Percentiles rank a stretch among this genome's conserved stretches.
Evolutionary conservation across 1,140 invertebrate species (phyloP).

Genomic region (Psilanteris sp.): DNA sequence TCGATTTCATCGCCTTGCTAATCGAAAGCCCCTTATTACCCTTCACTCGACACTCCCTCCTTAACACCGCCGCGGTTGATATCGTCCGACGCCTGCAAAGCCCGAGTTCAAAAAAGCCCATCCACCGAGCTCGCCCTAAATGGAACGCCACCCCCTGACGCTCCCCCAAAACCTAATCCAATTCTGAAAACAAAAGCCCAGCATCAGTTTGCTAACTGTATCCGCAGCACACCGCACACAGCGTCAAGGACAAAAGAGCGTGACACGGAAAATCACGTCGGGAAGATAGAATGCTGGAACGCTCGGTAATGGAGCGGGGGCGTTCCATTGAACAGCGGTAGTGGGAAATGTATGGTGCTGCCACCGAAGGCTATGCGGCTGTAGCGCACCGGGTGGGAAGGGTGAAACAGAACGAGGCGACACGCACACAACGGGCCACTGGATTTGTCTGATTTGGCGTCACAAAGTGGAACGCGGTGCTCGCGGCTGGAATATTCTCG

Average conservation of each 20-base stretch:
- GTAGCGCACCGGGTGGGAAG: slow-evolving; percentile 63
- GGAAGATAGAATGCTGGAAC: background rate
- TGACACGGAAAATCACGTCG: slow-evolving; percentile 4
- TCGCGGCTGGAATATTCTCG: background rate
- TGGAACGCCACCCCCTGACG: too few relatives aligned
- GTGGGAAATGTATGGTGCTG: slow-evolving; percentile 74
- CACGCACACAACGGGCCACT: slow-evolving; percentile 39
- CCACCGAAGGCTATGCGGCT: slow-evolving; percentile 68
- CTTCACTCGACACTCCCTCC: slow-evolving; percentile 4
- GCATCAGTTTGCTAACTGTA: too few relatives aligned
- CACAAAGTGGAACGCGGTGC: slow-evolving; percentile 1
- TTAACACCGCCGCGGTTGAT: background rate
- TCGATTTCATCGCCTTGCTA: slow-evolving; percentile 19
- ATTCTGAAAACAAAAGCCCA: too few relatives aligned
- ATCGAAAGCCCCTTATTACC: slow-evolving; percentile 23
- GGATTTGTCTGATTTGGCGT: slow-evolving; percentile 18
- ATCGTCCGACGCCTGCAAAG: too few relatives aligned
- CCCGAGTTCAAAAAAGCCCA: too few relatives aligned
- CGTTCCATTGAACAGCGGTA: slow-evolving; percentile 70
- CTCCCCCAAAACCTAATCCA: too few relatives aligned
- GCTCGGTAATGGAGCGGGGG: background rate
- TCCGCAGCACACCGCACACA: too few relatives aligned
- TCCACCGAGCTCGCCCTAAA: too few relatives aligned
- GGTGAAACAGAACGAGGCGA: slow-evolving; percentile 58
- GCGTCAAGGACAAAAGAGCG: slow-evolving; percentile 2